Conservation (phyloP, 2,113 vertebrate species). For the Myotis davidii region DNA sequence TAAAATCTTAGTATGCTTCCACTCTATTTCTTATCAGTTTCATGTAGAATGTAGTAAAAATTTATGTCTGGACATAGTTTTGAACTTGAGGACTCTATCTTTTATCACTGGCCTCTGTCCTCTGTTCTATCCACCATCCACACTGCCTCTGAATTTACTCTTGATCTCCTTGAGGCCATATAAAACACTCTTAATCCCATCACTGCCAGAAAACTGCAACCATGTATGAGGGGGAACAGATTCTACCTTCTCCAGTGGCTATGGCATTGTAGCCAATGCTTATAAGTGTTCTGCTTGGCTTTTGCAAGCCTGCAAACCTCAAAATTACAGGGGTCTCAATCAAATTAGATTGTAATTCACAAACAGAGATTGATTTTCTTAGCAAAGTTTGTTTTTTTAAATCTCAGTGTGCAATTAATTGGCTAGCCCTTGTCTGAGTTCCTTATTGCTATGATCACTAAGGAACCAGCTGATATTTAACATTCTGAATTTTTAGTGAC, state of each 20-base stretch:
- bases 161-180: neutral
- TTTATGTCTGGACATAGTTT: neutral
- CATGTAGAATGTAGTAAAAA: neutral
- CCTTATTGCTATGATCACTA: neutral
- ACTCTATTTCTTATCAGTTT: neutral
- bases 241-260: neutral
- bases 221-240: rapidly evolving
- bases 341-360: neutral
- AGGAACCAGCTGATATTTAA: neutral
- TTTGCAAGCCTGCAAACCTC: neutral
- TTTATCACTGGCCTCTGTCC: neutral
- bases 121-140: neutral
- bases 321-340: neutral
- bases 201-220: neutral
- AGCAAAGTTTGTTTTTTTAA: neutral
- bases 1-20: neutral
- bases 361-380: neutral
- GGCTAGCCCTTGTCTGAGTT: neutral
- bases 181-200: neutral
- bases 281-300: neutral
- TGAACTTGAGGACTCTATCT: neutral
- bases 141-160: neutral
- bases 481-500: neutral
- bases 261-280: neutral
- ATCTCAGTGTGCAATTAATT: neutral